These are phyloP conservation scores for Eristalis arbustorum DNA, from an alignment of 2,888 invertebrate species.

Conservation along the genomic window DNA sequence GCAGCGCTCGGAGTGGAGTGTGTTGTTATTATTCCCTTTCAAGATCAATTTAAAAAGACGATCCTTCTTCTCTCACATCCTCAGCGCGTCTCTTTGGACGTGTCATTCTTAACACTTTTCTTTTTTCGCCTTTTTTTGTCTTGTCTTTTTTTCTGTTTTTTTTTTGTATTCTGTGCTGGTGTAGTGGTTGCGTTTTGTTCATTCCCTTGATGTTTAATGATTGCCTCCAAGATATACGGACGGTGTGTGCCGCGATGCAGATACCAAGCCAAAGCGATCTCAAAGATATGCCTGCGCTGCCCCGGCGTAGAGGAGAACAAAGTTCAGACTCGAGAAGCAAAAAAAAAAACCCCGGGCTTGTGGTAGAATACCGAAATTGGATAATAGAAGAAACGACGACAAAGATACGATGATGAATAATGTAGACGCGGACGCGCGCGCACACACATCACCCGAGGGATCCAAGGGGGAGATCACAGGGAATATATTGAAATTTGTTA, in stretches of 20 bases:
- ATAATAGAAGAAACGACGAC: constrained; percentile 50
- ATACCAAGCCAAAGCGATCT: constrained; percentile 27
- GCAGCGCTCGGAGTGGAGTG: constrained; percentile 22
- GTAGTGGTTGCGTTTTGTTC: no score
- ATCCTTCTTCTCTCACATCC: constrained; percentile 68
- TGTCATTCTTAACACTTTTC: constrained; percentile 71
- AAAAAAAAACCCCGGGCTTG: no score
- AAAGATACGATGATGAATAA: constrained; percentile 42
- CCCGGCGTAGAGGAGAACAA: background rate
- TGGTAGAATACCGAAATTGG: constrained; percentile 42
- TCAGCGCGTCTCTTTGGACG: constrained; percentile 64
- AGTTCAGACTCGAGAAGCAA: constrained; percentile 17
- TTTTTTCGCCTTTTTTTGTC: constrained; percentile 21
- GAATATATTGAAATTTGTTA: constrained; percentile 63
- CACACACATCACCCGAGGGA: background rate
- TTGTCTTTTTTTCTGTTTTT: constrained; percentile 47
- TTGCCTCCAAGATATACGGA: constrained; percentile 48
- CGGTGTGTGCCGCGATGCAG: constrained; percentile 30
- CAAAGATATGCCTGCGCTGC: background rate
- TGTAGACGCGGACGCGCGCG: no score
- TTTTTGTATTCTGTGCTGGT: background rate
- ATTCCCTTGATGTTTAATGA: background rate
- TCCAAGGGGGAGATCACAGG: background rate
- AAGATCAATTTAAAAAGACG: constrained; percentile 69
- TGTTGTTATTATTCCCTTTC: constrained; percentile 64